These are phyloP conservation scores for Thryonomys swinderianus DNA, from an alignment of 2,113 vertebrate species.

Conservation along the genomic window DNA sequence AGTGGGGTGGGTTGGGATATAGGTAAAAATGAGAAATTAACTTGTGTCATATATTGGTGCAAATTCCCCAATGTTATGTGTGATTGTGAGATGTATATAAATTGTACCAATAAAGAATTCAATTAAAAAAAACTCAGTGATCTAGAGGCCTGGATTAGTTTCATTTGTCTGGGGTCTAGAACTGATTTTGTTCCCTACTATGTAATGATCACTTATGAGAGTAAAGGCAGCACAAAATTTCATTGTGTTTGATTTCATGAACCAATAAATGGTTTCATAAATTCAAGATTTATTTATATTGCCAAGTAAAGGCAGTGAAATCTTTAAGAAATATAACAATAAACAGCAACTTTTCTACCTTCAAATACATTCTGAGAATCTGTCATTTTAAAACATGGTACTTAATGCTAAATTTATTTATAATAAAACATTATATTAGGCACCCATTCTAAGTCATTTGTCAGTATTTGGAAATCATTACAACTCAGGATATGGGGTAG, in stretches of 20 bases:
- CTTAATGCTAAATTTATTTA: not conserved
- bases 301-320: not conserved
- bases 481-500: not conserved
- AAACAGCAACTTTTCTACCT: not conserved
- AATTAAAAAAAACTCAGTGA: not conserved
- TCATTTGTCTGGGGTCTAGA: not conserved
- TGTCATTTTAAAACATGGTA: not conserved
- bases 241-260: not conserved
- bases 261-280: slow-evolving; percentile 1
- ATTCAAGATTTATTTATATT: not conserved
- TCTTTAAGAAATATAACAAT: not conserved
- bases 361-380: not conserved
- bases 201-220: not conserved
- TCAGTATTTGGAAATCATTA: not conserved
- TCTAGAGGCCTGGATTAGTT: not conserved
- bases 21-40: no score
- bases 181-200: not conserved
- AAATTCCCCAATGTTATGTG: no score
- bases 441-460: not conserved
- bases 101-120: no score
- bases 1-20: no score
- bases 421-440: not conserved
- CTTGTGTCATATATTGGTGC: no score
- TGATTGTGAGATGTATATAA: no score
- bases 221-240: not conserved